Evolutionary conservation across 2,888 invertebrate species (phyloP), one percentile per base, ranked within the genome.

Genomic region (Iphiclides podalirius): DNA sequence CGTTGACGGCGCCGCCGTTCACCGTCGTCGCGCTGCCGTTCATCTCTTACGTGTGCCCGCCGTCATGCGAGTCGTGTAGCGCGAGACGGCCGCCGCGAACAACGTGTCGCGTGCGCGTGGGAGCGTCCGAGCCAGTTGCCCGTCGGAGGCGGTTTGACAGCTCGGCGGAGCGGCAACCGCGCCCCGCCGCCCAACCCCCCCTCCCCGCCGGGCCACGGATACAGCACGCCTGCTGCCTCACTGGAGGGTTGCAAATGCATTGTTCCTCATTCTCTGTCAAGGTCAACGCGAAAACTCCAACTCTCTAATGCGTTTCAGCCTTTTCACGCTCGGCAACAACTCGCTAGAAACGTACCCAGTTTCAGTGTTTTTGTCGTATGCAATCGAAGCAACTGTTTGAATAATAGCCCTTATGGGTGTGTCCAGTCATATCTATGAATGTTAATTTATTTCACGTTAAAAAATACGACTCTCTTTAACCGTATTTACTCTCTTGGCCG

Each of bases 11-110:
- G 62, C 73, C 77, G 67, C 84, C 84, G 70, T 83, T 85, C 75
- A 85, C 83, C 76, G 88, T 89, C 78, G 88, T 83, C 72, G 87
- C 83, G 70, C 83, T 89, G 78, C 89, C 89, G 87, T 89, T 89
- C 89, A 89, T 89, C 77, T 82, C 84, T 72, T 70, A 63, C 62
- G 64, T 60, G 58, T 72, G 50, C 70, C 71, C 67, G 71, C 75
- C 82, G 79, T 75, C 87, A 87, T 87, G 71, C 86, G 85, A 84
- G 72, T 36, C 17, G 39, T 74, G 66, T 70, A 71, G 72, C 74
- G 79, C 77, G 20, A 20, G 74, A 84, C 82, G 75, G 73, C 81
- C 83, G 84, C 82, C 72, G 76, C 73, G 75, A 77, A 78, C n/a
- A n/a, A n/a, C 76, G 68, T 67, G 64, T 61, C 23, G 54, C 73